Evolutionary conservation across 2,113 vertebrate genomes (phyloP).

Genomic region (Rhinichthys klamathensis): DNA sequence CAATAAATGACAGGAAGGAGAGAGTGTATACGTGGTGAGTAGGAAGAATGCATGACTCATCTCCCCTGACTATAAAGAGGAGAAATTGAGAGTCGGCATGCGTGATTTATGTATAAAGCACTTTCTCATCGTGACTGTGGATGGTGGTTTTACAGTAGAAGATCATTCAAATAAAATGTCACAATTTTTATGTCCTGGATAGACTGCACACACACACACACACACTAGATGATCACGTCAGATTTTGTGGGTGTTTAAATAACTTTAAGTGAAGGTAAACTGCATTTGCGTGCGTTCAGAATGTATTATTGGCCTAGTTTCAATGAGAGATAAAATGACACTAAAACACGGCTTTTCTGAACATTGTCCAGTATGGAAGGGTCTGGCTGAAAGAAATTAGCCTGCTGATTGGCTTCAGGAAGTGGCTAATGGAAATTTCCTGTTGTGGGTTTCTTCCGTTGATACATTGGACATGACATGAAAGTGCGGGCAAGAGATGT

Average conservation of each 20-base stretch:
- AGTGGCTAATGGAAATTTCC: slow-evolving; percentile 65
- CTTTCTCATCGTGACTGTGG: not conserved
- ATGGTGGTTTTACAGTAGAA: not conserved
- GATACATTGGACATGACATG: slow-evolving; percentile 23
- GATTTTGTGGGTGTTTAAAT: not conserved
- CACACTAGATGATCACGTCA: not conserved
- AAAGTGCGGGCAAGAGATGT: not conserved
- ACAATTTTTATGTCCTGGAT: not conserved
- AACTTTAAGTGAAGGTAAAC: not conserved
- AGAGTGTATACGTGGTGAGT: slow-evolving; percentile 18
- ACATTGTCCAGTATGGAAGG: not conserved
- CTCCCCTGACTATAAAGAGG: slow-evolving; percentile 48
- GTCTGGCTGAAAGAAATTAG: slow-evolving; percentile 53
- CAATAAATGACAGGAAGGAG: slow-evolving; percentile 24
- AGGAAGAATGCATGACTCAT: slow-evolving; percentile 64
- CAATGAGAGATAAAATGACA: not conserved
- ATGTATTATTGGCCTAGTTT: not conserved
- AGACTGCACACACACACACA: not conserved
- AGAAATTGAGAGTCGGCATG: slow-evolving; percentile 20
- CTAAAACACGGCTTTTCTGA: not conserved
- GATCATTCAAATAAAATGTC: not conserved
- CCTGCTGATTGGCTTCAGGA: slow-evolving; percentile 52
- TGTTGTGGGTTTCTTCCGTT: slow-evolving; percentile 66
- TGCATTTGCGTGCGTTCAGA: not conserved
- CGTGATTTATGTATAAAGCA: not conserved